Conservation (phyloP, 2,888 invertebrate genomes). For the Drosophila suboccidentalis region DNA sequence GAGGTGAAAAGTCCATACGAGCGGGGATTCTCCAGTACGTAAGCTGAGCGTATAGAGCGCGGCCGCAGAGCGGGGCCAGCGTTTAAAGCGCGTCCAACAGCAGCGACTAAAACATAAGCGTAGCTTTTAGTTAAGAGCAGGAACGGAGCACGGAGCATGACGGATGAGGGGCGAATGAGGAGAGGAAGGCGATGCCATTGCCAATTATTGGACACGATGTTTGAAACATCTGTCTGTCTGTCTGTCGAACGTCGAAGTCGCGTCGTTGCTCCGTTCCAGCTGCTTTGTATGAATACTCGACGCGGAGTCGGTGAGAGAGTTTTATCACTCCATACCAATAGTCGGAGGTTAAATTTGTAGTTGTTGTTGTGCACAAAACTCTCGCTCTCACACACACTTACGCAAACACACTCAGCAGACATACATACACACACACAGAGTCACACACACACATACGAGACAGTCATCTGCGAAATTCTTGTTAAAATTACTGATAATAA, state of each 20-base stretch:
- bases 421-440: constrained; percentile 14
- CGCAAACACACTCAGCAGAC: constrained; percentile 31
- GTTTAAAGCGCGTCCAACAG: constrained; percentile 55
- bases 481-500: constrained; percentile 73
- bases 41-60: constrained; percentile 50
- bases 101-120: constrained; percentile 78
- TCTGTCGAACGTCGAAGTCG: neutral
- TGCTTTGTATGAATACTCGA: constrained; percentile 75
- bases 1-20: constrained; percentile 85
- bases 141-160: constrained; percentile 13
- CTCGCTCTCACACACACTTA: constrained; percentile 67
- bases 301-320: constrained; percentile 81
- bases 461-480: constrained; percentile 75
- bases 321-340: constrained; percentile 70
- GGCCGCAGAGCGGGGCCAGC: constrained; percentile 53
- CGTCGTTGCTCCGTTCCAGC: constrained; percentile 30
- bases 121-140: constrained; percentile 73
- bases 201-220: constrained; percentile 48
- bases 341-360: constrained; percentile 80
- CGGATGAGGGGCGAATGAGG: neutral
- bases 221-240: constrained; percentile 55
- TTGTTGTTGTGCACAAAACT: constrained; percentile 82
- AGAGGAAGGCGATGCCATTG: neutral
- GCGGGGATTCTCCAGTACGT: constrained; percentile 84
- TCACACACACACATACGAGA: constrained; percentile 35